Evolutionary conservation across 2,888 invertebrate species (phyloP), one percentile per base, ranked within the genome.

Genomic region (Trichopria drosophilae): DNA sequence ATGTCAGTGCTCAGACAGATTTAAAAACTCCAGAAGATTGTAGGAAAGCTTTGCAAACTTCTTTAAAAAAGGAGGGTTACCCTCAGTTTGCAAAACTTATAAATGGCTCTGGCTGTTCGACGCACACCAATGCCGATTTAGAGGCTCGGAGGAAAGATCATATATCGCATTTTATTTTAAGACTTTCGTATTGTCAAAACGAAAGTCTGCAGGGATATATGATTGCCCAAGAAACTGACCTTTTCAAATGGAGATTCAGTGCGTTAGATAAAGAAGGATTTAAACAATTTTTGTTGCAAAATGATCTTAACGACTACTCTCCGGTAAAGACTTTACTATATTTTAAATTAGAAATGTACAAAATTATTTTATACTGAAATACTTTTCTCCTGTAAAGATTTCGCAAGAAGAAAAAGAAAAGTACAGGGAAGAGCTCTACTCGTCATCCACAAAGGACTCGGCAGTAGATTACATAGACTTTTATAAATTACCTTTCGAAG

Each of bases 191-290:
- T 75, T 96, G 94, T 69, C 82, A 89, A 65, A 86, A 87, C 16
- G 89, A 90, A 60, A 94, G 96, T 47, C 78, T 93, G 26, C 80
- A 89, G 23, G 82, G 81, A 51, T 98, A 98, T 97, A 94, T 95
- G 70, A 78, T 95, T 10, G 78, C 83, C 15, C 84, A 91, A 59
- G 99, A 99, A 79, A 75, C 90, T 53, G 97, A 98, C 68, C 79
- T 96, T 45, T 96, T 99, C 68, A 86, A 85, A 69, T 83, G 88
- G 70, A 83, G 88, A 66, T 90, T 91, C 71, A 76, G 79, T n/a
- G 79, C 80, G 1, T 78, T 88, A 66, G 80, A 79, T 45, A 76
- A 79, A 48, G 84, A 86, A 61, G 81, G 82, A 18, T 80, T 88
- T 6, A 81, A 82, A 45, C 73, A 78, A 34, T 88, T 93, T 66